A percentile compares a stretch with the other conserved stretches of the same genome.
Evolutionary conservation across 2,113 vertebrate species (phyloP).

Genomic region (Protobothrops mucrosquamatus): DNA sequence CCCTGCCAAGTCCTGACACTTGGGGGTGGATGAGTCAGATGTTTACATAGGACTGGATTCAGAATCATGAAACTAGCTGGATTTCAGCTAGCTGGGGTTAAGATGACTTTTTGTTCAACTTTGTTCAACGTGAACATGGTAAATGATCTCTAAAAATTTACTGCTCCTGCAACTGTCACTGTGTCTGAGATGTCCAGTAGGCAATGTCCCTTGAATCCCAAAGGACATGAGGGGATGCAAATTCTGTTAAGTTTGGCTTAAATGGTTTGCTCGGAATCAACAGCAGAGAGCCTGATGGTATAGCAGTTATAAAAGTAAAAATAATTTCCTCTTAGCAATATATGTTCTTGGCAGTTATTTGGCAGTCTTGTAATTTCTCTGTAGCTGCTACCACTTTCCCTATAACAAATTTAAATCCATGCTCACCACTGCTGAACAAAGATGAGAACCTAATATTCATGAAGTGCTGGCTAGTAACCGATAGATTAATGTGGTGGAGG

Average conservation of each 20-base stretch:
- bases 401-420: not conserved
- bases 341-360: not conserved
- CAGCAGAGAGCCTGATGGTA: not conserved
- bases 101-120: not conserved
- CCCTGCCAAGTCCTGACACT: not conserved
- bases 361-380: not conserved
- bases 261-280: not conserved
- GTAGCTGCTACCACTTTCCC: not conserved
- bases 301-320: not conserved
- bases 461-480: not conserved
- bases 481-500: not conserved
- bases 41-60: slow-evolving; percentile 26
- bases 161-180: not conserved
- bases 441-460: not conserved
- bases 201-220: not conserved
- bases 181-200: not conserved
- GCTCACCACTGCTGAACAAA: not conserved
- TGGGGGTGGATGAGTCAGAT: slow-evolving; percentile 9
- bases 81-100: not conserved
- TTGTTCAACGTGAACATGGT: not conserved
- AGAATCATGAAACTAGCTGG: not conserved
- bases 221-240: not conserved
- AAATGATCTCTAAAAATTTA: not conserved
- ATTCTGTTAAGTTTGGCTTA: not conserved
- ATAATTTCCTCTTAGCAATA: not conserved